phyloP scores from a whole-genome alignment of 2,113 vertebrate species.

The Piprites chloris region DNA sequence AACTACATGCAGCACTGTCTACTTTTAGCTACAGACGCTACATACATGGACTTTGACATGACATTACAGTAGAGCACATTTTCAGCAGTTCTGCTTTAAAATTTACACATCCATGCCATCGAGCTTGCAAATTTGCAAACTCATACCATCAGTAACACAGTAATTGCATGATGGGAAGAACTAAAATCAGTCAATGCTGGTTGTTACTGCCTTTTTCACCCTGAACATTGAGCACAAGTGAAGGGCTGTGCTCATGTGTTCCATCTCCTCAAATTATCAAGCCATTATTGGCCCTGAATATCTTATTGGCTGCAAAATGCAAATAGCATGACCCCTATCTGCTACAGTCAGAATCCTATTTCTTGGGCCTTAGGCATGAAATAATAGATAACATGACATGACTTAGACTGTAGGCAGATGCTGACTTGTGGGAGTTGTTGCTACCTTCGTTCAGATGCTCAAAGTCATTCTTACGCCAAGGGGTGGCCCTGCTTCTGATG shows the following conservation, averaged over 20 bases:
- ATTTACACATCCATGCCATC: neutral
- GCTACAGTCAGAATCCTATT: conserved; percentile 6
- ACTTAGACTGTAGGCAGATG: neutral
- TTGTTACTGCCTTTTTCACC: neutral
- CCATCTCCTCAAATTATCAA: neutral
- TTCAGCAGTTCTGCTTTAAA: neutral
- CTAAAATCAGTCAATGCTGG: neutral
- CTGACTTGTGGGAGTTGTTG: neutral
- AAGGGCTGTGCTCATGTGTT: neutral
- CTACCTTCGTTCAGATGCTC: neutral
- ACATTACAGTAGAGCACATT: neutral
- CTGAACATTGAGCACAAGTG: rapidly evolving
- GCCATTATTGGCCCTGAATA: neutral
- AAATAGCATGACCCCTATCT: neutral
- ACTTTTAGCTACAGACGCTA: neutral
- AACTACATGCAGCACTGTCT: neutral
- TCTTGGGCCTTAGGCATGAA: neutral
- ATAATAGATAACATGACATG: neutral
- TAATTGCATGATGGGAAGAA: neutral
- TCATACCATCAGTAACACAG: neutral
- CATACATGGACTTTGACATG: rapidly evolving
- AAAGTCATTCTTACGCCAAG: rapidly evolving
- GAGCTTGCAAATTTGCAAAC: neutral
- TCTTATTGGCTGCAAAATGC: neutral
- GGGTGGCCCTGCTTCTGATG: neutral